Percentiles rank a stretch among this genome's conserved stretches.
Conservation (phyloP, 2,113 vertebrate genomes). For the Zootoca vivipara region DNA sequence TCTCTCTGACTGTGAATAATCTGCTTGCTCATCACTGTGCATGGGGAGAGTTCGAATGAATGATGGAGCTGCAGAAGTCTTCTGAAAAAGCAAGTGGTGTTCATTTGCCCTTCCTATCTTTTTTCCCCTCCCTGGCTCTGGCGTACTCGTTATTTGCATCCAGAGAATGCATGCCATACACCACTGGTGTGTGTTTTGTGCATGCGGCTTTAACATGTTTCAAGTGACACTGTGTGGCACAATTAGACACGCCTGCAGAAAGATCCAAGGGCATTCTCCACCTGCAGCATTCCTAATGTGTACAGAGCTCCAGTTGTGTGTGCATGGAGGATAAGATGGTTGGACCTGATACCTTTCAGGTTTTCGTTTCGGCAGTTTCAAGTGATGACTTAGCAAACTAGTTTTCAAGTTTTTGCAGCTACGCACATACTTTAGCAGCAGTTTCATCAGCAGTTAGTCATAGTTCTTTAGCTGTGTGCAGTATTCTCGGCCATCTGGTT, state of each 20-base stretch:
- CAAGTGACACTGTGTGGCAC: background rate
- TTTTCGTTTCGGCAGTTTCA: slow-evolving; percentile 21
- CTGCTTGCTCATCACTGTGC: no score
- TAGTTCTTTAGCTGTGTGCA: slow-evolving; percentile 15
- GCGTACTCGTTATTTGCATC: background rate
- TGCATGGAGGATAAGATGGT: background rate
- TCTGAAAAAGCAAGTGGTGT: background rate
- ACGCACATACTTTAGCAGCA: background rate
- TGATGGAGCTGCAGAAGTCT: background rate
- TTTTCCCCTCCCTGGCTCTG: background rate
- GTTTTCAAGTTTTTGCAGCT: background rate
- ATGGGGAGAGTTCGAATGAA: background rate
- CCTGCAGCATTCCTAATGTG: background rate
- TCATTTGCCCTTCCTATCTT: background rate
- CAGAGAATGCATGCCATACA: background rate
- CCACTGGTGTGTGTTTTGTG: background rate
- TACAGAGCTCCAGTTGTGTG: no score
- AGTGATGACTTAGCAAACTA: slow-evolving; percentile 2
- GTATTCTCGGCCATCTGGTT: background rate
- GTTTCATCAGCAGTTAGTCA: slow-evolving; percentile 8
- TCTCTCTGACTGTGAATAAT: background rate
- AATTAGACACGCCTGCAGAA: background rate
- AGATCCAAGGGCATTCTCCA: background rate
- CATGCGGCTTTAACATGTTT: background rate
- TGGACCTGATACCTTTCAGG: background rate